Evolutionary conservation across 2,888 invertebrate species (phyloP), one percentile per base, ranked within the genome.

Genomic region (Drosophila paucipuncta): DNA sequence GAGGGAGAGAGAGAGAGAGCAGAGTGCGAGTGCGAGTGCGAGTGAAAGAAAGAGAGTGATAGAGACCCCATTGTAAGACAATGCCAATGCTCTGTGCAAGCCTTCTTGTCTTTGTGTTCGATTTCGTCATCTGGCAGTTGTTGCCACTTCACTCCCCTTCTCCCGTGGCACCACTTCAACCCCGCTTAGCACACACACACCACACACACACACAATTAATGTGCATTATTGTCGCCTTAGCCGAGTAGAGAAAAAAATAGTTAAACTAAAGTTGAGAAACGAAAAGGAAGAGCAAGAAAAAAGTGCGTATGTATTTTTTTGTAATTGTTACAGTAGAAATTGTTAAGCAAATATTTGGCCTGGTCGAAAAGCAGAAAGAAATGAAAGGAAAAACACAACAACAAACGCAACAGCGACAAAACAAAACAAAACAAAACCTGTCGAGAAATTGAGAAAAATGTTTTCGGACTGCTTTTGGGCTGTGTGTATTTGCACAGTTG

Each of bases 281-380:
- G 55, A 25, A 63, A 58, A 69, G 55, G 54, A 61, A 54, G 62
- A 58, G 54, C 50, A 50, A 57, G 54, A 67, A 58, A 50, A n/a
- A 28, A 52, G 59, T 71, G 16, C 58, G 33, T 65, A n/a, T 67
- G n/a, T 63, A 16, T 53, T 62, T 76, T 76, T n/a, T 41, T 31
- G 49, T 49, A 65, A 72, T 73, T 88, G 89, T 83, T 88, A 78
- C 80, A 80, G 86, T 85, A 82, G 85, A 85, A 85, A 85, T 86
- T 84, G 89, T 85, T 85, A 72, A 80, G 82, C 82, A 85, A 89
- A 86, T 86, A 89, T 89, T 86, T 88, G 81, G 80, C 68, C 68
- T 67, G 66, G 35, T 53, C 72, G 55, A 50, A 55, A 41, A 22
- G 30, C 55, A 68, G 52, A 78, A 81, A 72, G 64, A 76, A 82